Conservation (phyloP, 1,140 invertebrate genomes). For the Halictus rubicundus region DNA sequence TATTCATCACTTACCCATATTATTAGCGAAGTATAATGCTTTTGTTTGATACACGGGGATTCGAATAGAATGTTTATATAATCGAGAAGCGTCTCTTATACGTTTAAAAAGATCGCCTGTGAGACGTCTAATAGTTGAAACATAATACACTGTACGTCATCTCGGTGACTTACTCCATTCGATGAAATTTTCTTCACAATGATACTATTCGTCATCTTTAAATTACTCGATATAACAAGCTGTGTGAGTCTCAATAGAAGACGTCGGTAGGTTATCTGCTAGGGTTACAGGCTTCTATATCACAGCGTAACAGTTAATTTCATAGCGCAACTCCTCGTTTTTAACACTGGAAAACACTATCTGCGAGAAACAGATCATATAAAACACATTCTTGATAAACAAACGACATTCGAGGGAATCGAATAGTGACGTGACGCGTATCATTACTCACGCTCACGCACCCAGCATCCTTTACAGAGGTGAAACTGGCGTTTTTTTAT, state of each 20-base stretch:
- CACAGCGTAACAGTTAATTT: neutral
- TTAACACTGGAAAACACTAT: neutral
- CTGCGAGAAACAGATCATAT: neutral
- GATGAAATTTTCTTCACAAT: too few relatives aligned
- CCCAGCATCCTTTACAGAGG: too few relatives aligned
- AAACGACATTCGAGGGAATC: slow-evolving; percentile 3
- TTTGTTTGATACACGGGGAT: neutral
- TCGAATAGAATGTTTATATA: slow-evolving; percentile 42
- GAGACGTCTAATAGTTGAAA: neutral
- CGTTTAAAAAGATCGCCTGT: neutral
- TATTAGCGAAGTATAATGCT: slow-evolving; percentile 44
- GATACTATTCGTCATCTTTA: slow-evolving; percentile 1
- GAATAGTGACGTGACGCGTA: slow-evolving; percentile 12
- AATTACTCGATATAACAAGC: neutral
- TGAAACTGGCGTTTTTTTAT: too few relatives aligned
- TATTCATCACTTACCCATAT: slow-evolving; percentile 51
- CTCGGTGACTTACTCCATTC: neutral
- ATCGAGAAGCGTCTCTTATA: neutral
- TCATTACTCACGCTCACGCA: neutral
- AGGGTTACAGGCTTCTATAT: neutral
- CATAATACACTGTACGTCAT: neutral
- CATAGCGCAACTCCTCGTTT: neutral
- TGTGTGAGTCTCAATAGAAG: neutral
- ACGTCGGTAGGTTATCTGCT: slow-evolving; percentile 5
- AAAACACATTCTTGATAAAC: neutral